phyloP scores from a whole-genome alignment of 2,888 invertebrate species.

The Fabriciana adippe region DNA sequence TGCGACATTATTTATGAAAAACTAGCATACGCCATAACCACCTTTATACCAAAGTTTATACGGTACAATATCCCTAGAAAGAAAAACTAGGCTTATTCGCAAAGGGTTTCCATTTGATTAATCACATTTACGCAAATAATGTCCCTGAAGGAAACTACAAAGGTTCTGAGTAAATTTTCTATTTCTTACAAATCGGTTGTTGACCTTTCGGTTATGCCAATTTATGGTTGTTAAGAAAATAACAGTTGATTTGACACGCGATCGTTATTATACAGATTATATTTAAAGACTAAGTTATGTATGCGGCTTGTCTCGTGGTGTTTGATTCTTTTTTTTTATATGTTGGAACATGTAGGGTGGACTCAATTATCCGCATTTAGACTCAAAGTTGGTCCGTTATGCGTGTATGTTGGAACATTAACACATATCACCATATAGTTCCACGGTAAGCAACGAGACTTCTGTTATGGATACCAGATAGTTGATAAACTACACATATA shows the following conservation, averaged over 20 bases:
- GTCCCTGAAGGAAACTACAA: slow-evolving; percentile 43
- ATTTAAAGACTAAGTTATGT: too few species aligned
- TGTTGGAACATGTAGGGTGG: too few species aligned
- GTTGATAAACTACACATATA: too few species aligned
- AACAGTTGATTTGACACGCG: slow-evolving; percentile 1
- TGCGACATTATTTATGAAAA: slow-evolving; percentile 44
- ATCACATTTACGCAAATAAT: slow-evolving; percentile 55
- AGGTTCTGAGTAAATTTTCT: slow-evolving; percentile 24
- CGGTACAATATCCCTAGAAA: slow-evolving; percentile 27
- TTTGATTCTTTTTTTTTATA: too few species aligned
- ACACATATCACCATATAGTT: too few species aligned
- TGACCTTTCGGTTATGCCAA: slow-evolving; percentile 25
- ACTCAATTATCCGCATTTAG: too few species aligned
- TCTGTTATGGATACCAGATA: too few species aligned
- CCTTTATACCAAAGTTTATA: slow-evolving; percentile 27
- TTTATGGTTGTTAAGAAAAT: slow-evolving; percentile 25
- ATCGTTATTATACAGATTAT: too few species aligned
- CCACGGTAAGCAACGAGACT: too few species aligned
- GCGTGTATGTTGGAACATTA: too few species aligned
- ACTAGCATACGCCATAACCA: slow-evolving; percentile 17
- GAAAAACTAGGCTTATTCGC: slow-evolving; percentile 36
- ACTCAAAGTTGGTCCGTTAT: too few species aligned
- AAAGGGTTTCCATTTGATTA: slow-evolving; percentile 58
- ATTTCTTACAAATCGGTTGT: slow-evolving; percentile 26
- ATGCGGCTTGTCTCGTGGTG: too few species aligned